A percentile compares a stretch with the other conserved stretches of the same genome.
These are phyloP conservation scores for Neogobius melanostomus DNA, from an alignment of 2,113 vertebrate genomes.

Conservation along the genomic window DNA sequence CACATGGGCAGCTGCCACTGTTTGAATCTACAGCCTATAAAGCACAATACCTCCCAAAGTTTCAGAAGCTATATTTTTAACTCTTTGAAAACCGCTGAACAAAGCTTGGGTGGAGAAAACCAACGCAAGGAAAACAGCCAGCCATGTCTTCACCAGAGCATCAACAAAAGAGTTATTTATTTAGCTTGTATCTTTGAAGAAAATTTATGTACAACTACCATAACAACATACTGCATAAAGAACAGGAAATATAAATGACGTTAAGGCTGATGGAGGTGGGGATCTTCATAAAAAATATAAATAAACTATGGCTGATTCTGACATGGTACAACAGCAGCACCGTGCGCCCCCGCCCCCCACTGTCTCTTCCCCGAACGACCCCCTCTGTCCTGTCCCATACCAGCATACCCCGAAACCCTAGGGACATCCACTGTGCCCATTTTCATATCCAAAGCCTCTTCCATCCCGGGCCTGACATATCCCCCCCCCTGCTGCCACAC, in stretches of 20 bases:
- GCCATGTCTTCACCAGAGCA: not conserved
- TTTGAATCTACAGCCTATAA: conserved; percentile 47
- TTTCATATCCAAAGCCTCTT: conserved; percentile 59
- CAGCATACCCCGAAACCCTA: conserved; percentile 53
- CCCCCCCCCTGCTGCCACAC: not conserved
- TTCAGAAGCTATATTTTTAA: conserved; percentile 21
- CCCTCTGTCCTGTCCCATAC: conserved; percentile 23
- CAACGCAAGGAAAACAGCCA: conserved; percentile 28
- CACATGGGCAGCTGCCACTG: conserved; percentile 65
- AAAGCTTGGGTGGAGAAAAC: conserved; percentile 12
- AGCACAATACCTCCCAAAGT: conserved; percentile 48
- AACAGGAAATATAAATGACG: too few species aligned
- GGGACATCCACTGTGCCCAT: conserved; percentile 68
- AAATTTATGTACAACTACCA: too few species aligned
- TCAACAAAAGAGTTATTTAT: too few species aligned
- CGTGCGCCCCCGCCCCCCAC: conserved; percentile 12
- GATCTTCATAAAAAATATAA: too few species aligned
- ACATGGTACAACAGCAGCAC: conserved; percentile 15
- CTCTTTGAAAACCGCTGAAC: conserved; percentile 13
- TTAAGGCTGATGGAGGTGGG: too few species aligned
- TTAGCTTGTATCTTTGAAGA: too few species aligned
- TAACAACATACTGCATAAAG: too few species aligned
- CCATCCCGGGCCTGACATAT: conserved; percentile 25
- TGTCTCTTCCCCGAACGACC: conserved; percentile 13
- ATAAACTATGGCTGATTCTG: conserved; percentile 7